Base-by-base conservation (phyloP, 2,888 invertebrate species). In the Alcis repandata region DNA sequence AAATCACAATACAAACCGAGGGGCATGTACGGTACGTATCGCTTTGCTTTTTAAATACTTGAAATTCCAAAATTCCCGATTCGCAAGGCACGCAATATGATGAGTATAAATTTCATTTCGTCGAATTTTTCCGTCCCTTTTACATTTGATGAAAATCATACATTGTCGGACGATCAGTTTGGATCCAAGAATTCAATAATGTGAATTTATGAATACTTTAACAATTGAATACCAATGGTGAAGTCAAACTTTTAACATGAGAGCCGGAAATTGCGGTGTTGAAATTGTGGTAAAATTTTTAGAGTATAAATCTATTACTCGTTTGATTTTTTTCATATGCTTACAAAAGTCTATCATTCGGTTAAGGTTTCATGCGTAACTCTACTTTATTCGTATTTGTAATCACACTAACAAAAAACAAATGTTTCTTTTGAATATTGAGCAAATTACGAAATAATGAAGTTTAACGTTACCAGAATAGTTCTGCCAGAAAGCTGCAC, bases 401-500 rank as follows among this genome's bases (percentile, higher is more conserved):
- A n/a, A n/a, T n/a, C n/a, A n/a, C n/a, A n/a, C n/a, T n/a, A n/a
- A 36, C 11, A 36, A 36, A 36, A 36, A 13, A 38, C 27, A 27
- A 27, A 27, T 38, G n/a, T 38, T 3, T 19, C 11, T 43, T 20
- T 1, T 8, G 11, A 43, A 43, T 10, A 1, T 19, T 11, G 11
- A 43, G 19, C 43, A 43, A n/a, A n/a, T n/a, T 4, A 43, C 20
- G 19, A 19, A 19, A 15, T 3, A 33, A 32, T 20, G 27, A 27
- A 27, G 27, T 27, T 4, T 15, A 43, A 63, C 86, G 95, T 95
- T 87, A 98, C 97, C 97, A 84, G 97, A 97, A 92, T 98, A 98
- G 88, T 97, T 98, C 87, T 97, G 97, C 97, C 97, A 98, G 91
- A 98, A 97, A 46, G 97, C 97, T 52, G 96, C 96, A 41, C 97